Evolutionary conservation across 2,113 vertebrate species (phyloP), one percentile per base, ranked within the genome.

Genomic region (Pluvianellus socialis): DNA sequence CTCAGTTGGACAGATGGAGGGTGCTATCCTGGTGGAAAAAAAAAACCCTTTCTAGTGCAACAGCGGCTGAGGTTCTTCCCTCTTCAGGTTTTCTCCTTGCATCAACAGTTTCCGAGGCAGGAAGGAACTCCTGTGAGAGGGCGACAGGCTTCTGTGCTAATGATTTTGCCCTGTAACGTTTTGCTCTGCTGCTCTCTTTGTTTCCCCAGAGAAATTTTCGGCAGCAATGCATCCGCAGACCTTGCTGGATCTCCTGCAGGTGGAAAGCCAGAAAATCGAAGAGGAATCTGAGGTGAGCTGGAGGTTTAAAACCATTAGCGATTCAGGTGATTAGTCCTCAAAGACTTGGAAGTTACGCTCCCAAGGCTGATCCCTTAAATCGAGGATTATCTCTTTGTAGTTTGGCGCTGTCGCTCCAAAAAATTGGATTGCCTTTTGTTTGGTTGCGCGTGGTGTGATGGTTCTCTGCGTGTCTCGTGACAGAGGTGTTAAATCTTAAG

Each of bases 231-330:
- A 98, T 79, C 99, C 99, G 2, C 98, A 98, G 79, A 97, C 98
- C 3, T 84, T 99, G 94, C 96, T 99, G 94, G 98, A 98, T 90
- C 98, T 99, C 52, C 98, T 99, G 83, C 99, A 99, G 97, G 97
- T 98, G 32, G 99, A 99, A 96, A 98, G 99, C 96, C 96, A 98
- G 97, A 99, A 98, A 92, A 98, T 99, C 0, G 99, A 99, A 92
- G 98, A 98, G 50, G 99, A 99, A 88, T 99, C 99, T 2, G 99
- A 99, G 99, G 99, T 99, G 56, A 98, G 98, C 19, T 7, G 9
- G 14, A 28, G 6, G 2, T 52, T 92, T 44, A 19, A 49, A 47
- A 38, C 56, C 42, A 1, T 26, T 5, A 40, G 53, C 3, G 68
- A 35, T 49, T 62, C 6, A 6, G 16, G 33, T 5, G 33, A 21